A percentile compares a stretch with the other conserved stretches of the same genome.
Evolutionary conservation across 2,797 vertebrate species (phyloP).

Genomic region (Phylloscopus collybita): DNA sequence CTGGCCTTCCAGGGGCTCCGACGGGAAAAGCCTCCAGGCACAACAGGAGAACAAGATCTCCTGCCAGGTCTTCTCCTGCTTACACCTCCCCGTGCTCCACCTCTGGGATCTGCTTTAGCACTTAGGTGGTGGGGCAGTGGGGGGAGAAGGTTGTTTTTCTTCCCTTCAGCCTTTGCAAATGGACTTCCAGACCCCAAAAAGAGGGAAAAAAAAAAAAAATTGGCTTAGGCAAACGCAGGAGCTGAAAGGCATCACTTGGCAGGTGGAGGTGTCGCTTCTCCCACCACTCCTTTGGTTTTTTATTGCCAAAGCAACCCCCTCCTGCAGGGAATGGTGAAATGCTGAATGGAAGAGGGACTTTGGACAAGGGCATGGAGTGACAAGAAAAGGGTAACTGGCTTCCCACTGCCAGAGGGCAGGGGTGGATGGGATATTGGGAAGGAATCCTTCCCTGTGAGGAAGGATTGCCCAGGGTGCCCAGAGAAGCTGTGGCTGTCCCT

Average conservation of each 20-base stretch:
- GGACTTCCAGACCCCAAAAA: not conserved
- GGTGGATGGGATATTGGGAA: fast-evolving
- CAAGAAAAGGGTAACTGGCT: not conserved
- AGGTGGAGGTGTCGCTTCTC: not conserved
- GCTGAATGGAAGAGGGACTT: not conserved
- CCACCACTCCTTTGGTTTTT: fast-evolving
- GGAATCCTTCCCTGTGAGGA: not conserved
- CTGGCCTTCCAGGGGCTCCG: not conserved
- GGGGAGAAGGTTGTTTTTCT: not conserved
- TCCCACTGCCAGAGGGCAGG: not conserved
- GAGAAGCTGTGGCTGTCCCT: not conserved
- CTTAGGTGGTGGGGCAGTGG: not conserved
- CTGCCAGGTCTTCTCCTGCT: slow-evolving; percentile 12
- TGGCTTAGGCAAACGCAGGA: not conserved
- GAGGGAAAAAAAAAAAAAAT: not conserved
- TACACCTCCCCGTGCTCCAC: not conserved
- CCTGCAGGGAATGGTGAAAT: not conserved
- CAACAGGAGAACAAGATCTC: not conserved
- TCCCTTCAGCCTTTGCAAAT: not conserved
- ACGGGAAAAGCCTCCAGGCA: slow-evolving; percentile 40
- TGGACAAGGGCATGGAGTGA: not conserved
- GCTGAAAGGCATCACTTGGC: not conserved
- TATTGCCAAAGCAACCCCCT: not conserved
- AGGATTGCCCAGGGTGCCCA: not conserved
- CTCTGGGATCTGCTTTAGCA: slow-evolving; percentile 47